phyloP scores from a whole-genome alignment of 2,888 invertebrate genomes.

The Leuctra nigra region DNA sequence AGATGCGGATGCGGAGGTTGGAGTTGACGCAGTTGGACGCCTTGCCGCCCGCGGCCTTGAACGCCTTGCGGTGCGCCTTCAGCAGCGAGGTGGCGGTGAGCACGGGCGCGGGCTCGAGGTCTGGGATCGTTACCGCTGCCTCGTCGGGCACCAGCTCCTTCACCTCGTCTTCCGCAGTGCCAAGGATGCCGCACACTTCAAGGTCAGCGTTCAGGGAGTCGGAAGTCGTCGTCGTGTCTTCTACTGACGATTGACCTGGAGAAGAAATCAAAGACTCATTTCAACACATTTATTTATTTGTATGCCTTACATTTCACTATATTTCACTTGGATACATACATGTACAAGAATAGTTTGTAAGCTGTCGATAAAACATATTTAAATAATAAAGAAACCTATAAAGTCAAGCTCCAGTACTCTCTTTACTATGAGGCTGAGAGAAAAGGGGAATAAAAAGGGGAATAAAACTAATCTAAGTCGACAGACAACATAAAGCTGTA shows the following conservation, averaged over 20 bases:
- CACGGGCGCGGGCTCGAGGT: background rate
- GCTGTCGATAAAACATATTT: no score
- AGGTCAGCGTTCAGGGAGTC: constrained; percentile 46
- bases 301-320: no score
- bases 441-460: no score
- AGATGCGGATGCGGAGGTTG: constrained; percentile 29
- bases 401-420: no score
- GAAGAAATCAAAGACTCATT: no score
- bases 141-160: background rate
- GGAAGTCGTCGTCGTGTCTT: constrained; percentile 40
- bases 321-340: no score
- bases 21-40: constrained; percentile 29
- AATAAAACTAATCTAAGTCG: no score
- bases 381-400: no score
- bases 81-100: constrained; percentile 18
- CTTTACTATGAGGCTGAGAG: no score
- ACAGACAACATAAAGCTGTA: no score
- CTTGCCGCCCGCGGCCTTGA: constrained; percentile 30
- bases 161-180: background rate
- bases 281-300: no score
- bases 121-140: background rate
- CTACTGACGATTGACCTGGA: constrained; percentile 43
- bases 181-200: constrained; percentile 45
- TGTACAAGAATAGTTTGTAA: no score
- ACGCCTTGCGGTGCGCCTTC: constrained; percentile 29